Conservation (phyloP, 1,140 invertebrate species). For the Tetraneura akinire region DNA sequence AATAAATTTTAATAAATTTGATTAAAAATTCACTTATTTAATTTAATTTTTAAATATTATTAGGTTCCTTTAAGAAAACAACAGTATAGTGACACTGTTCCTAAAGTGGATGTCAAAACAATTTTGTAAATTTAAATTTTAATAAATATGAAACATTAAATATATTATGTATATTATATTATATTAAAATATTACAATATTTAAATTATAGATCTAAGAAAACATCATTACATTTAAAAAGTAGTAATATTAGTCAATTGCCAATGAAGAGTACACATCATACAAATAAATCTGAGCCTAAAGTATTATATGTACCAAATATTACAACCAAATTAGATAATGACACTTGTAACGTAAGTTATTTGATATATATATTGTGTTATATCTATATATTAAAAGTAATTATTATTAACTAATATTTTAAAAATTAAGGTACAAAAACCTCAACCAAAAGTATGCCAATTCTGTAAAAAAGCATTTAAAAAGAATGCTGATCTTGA, state of each 20-base stretch:
- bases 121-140: neutral
- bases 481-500: slow-evolving; percentile 63
- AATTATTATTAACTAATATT: too few species aligned
- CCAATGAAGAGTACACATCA: neutral
- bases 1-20: neutral
- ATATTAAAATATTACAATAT: neutral
- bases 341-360: slow-evolving; percentile 1
- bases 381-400: neutral
- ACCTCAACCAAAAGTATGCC: slow-evolving; percentile 60
- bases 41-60: neutral
- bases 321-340: neutral
- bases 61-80: neutral
- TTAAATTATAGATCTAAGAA: neutral
- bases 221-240: slow-evolving; percentile 5
- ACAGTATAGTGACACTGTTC: neutral
- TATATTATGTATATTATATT: neutral
- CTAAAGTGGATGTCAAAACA: neutral
- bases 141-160: too few species aligned
- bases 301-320: slow-evolving; percentile 31
- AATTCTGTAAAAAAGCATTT: slow-evolving; percentile 64
- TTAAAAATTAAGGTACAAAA: slow-evolving; percentile 1
- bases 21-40: neutral
- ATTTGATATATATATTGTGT: neutral
- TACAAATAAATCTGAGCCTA: neutral
- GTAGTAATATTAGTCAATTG: neutral